Percentiles rank a stretch among this genome's conserved stretches.
These are phyloP conservation scores for Labia minor DNA, from an alignment of 2,888 invertebrate species.

Conservation along the genomic window DNA sequence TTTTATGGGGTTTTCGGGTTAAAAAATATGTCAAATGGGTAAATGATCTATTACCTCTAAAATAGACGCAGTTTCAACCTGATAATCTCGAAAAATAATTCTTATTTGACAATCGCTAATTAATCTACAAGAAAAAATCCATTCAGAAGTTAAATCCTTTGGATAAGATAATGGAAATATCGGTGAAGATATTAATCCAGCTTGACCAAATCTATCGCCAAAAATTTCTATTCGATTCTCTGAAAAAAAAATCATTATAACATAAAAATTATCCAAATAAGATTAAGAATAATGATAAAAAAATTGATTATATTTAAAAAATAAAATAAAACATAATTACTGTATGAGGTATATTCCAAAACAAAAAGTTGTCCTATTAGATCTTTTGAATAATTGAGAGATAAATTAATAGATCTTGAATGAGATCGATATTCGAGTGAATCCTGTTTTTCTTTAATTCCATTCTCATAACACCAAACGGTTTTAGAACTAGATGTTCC, in stretches of 20 bases:
- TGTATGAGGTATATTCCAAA: not conserved
- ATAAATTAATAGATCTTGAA: not conserved
- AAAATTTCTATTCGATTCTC: slow-evolving; percentile 16
- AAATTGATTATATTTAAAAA: not conserved
- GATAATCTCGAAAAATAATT: slow-evolving; percentile 56
- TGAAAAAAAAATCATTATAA: slow-evolving; percentile 8
- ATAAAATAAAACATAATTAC: not conserved
- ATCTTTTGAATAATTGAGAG: not conserved
- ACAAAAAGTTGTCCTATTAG: not conserved
- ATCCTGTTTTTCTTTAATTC: not conserved
- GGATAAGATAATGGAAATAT: slow-evolving; percentile 58
- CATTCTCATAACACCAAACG: not conserved
- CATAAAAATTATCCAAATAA: not conserved
- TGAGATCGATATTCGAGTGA: not conserved
- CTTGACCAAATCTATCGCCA: not conserved
- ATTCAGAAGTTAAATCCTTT: slow-evolving; percentile 53
- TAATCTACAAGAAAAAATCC: slow-evolving; percentile 47
- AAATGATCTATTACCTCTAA: slow-evolving; percentile 43
- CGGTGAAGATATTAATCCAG: slow-evolving; percentile 38
- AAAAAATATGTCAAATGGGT: too few species aligned
- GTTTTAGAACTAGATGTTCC: not conserved
- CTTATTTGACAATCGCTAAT: slow-evolving; percentile 45
- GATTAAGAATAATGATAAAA: not conserved
- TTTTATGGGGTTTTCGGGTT: too few species aligned
- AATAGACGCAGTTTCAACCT: slow-evolving; percentile 51